Evolutionary conservation across 2,797 vertebrate species (phyloP), one percentile per base, ranked within the genome.

Genomic region (Nothura maculosa): DNA sequence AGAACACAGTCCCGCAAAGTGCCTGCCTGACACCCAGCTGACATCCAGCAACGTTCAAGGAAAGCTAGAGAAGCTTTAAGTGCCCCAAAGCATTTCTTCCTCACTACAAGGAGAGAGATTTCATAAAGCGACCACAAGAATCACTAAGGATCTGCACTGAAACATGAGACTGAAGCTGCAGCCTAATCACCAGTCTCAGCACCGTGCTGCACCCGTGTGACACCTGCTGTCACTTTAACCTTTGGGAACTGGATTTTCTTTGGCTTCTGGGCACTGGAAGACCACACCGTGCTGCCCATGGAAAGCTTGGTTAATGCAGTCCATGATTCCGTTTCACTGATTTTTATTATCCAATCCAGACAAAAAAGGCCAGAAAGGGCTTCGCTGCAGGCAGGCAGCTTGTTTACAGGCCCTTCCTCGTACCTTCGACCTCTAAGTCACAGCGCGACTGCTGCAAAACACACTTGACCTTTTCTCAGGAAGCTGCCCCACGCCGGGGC

Each of bases 1-100:
- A 13, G 28, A 64, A 10, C 2, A 27, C 30, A 42, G 1, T 3
- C 34, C 4, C 14, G 1, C 14, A 2, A 40, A 43, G 32, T 3
- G 18, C 47, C 54, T 40, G n/a, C 1, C 45, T 21, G 52, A 54
- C 58, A 50, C 40, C 28, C 6, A 12, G 5, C 2, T 4, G 14
- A 3, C 27, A 74, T 10, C 15, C 38, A 54, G 2, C 38, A 12
- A 38, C 38, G 38, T 38, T 11, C 38, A 38, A 38, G 38, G 10
- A 54, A 54, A n/a, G 28, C 52, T 19, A 30, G 18, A 10, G 17
- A 30, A 54, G 18, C 25, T 54, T 54, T 54, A 30, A 19, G 28
- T 54, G 18, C 17, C 28, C 6, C 11, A 18, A 54, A 54, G 52
- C 52, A 57, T 27, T 58, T 11, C 22, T 73, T 69, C 0, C 0